phyloP scores from a whole-genome alignment of 2,888 invertebrate species.

The Frankliniella fusca region DNA sequence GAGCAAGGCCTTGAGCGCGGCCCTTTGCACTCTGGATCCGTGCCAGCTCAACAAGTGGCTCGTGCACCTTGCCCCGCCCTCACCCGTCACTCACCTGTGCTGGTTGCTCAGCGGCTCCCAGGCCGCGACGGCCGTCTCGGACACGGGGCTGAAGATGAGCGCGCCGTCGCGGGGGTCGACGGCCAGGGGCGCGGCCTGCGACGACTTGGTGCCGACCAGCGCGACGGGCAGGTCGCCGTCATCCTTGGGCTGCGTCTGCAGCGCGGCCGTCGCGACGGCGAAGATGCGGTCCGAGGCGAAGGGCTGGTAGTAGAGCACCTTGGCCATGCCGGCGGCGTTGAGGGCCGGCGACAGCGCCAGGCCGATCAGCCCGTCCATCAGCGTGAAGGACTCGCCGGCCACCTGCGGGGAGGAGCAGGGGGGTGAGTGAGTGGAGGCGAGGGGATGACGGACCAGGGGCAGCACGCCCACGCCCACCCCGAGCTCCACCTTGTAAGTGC shows the following conservation, averaged over 20 bases:
- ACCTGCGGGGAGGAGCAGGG: constrained; percentile 48
- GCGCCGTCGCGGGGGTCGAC: constrained; percentile 69
- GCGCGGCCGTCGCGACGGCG: constrained; percentile 68
- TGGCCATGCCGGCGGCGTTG: constrained; percentile 45
- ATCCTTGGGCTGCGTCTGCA: constrained; percentile 66
- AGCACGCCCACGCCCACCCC: too few relatives aligned
- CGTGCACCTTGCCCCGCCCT: background rate
- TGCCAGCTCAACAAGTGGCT: too few relatives aligned
- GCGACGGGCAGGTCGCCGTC: constrained; percentile 69
- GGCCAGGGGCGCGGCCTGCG: constrained; percentile 72
- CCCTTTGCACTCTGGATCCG: too few relatives aligned
- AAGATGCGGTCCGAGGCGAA: constrained; percentile 71
- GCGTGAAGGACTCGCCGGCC: constrained; percentile 61
- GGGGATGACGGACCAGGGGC: background rate
- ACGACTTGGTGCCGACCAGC: constrained; percentile 76
- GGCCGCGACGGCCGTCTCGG: constrained; percentile 74
- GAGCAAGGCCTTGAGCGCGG: too few relatives aligned
- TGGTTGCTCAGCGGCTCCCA: constrained; percentile 71
- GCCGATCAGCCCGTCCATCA: constrained; percentile 72
- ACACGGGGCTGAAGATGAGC: constrained; percentile 71
- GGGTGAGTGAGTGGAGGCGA: background rate
- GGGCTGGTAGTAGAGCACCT: constrained; percentile 64
- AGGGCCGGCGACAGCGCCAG: constrained; percentile 62
- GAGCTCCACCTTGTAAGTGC: constrained; percentile 56
- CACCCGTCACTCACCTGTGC: constrained; percentile 57